These are phyloP conservation scores for Austrofundulus limnaeus DNA, from an alignment of 2,113 vertebrate species.

Conservation along the genomic window DNA sequence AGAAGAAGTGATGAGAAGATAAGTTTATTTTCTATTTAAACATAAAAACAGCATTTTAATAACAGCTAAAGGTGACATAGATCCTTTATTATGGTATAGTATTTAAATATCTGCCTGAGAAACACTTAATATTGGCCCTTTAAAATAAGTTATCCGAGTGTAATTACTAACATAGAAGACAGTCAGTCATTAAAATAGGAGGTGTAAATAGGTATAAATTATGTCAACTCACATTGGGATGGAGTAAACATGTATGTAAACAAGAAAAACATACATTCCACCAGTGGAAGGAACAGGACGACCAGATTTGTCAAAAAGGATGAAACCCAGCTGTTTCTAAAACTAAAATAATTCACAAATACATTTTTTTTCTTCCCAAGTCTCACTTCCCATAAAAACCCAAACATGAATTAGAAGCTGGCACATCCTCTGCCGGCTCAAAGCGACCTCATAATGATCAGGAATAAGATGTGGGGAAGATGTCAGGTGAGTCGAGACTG, in stretches of 20 bases:
- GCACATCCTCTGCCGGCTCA: neutral
- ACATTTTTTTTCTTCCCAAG: neutral
- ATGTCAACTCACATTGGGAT: no score
- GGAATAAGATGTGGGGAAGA: neutral
- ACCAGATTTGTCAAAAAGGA: neutral
- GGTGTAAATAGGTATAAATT: no score
- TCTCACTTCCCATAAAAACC: conserved; percentile 7
- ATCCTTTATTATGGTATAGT: no score
- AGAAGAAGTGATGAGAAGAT: no score
- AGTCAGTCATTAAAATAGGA: no score
- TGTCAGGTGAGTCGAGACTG: neutral
- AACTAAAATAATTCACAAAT: neutral
- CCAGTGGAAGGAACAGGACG: neutral
- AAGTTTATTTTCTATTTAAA: no score
- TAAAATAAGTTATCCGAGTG: neutral
- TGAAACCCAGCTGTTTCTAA: conserved; percentile 1
- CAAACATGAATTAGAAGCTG: neutral
- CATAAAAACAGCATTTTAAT: no score
- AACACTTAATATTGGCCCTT: no score
- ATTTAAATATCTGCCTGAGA: no score
- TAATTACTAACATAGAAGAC: no score
- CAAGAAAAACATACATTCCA: neutral
- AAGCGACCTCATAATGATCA: neutral
- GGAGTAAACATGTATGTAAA: neutral
- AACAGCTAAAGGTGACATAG: no score